A percentile compares a stretch with the other conserved stretches of the same genome.
Evolutionary conservation across 2,888 invertebrate genomes (phyloP).

Genomic region (Phyto melanocephala): DNA sequence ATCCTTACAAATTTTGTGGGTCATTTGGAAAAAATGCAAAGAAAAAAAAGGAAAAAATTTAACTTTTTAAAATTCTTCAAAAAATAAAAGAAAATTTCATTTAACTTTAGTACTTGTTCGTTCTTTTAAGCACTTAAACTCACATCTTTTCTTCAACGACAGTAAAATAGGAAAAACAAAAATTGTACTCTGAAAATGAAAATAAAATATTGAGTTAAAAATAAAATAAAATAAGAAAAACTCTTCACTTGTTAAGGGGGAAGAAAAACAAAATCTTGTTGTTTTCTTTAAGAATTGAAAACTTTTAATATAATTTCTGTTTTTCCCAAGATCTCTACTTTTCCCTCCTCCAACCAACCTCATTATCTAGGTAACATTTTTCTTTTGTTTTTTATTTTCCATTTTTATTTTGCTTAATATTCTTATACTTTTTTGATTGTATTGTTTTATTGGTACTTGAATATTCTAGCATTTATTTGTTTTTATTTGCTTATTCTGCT

Average conservation of each 20-base stretch:
- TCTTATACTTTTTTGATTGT: conserved; percentile 46
- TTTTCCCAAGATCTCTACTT: background rate
- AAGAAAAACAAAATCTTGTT: conserved; percentile 7
- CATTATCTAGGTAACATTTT: conserved; percentile 22
- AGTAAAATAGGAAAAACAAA: background rate
- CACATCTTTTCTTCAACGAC: background rate
- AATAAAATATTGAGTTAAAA: conserved; percentile 44
- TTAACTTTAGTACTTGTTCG: conserved; percentile 31
- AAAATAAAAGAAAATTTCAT: conserved; percentile 25
- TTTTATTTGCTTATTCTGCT: conserved; percentile 49
- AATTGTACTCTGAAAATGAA: background rate
- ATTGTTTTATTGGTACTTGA: conserved; percentile 59
- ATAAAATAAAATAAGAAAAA: conserved; percentile 15
- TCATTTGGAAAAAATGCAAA: conserved; percentile 27
- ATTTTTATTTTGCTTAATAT: conserved; percentile 29
- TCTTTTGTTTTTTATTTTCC: background rate
- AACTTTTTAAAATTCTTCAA: conserved; percentile 7
- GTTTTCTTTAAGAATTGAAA: conserved; percentile 45
- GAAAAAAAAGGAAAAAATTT: background rate
- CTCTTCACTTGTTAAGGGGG: conserved; percentile 11
- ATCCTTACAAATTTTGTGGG: conserved; percentile 62
- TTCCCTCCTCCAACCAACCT: too few species aligned
- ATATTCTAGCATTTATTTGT: conserved; percentile 59
- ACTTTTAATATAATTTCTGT: conserved; percentile 39
- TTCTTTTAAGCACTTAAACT: conserved; percentile 37